Base-by-base conservation (phyloP, 1,140 invertebrate genomes). In the Zophobas morio region DNA sequence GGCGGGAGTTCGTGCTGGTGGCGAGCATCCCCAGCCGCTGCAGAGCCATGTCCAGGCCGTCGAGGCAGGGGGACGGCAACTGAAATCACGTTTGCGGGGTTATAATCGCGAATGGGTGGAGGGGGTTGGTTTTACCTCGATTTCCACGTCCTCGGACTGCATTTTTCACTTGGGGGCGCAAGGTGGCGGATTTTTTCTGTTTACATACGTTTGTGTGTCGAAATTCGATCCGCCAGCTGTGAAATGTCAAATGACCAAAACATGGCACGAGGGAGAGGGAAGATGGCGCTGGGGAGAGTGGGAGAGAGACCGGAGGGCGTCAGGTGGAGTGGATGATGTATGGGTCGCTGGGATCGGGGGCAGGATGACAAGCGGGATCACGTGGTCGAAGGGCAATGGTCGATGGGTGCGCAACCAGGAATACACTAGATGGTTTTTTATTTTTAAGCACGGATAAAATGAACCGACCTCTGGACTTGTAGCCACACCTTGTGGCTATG, bases 1-100 rank as follows among this genome's bases (percentile, higher is more conserved):
- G 86, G 6, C 88, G 85, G 20, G 89, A 88, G 81, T 89, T 87
- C 2, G 88, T 88, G 78, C 88, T 87, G 74, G 88, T 87, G 80
- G 89, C 89, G 72, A 90, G 79, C 89, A 90, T 90, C 66, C 88
- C 89, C 74, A 90, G 83, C 77, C 89, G 89, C 80, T 89, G 88
- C 57, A 90, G 85, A 39, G 89, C 89, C 80, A 86, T 86, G 84
- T 90, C 89, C 80, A 90, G 86, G 81, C 88, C 88, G 56, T 87
- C 87, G 70, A 89, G 81, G 42, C 75, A 72, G 0, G 79, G 53
- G 46, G 75, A 42, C 5, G 79, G 73, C 54, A 74, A 53, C 72
- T 74, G 33, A 49, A 42, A 74, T n/a, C n/a, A 40, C 40, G 6
- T 46, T 46, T 46, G 6, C 2, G 2, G 2, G 2, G 40, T 46